Evolutionary conservation across 2,888 invertebrate species (phyloP).

Genomic region (Sphaerophoria taeniata): DNA sequence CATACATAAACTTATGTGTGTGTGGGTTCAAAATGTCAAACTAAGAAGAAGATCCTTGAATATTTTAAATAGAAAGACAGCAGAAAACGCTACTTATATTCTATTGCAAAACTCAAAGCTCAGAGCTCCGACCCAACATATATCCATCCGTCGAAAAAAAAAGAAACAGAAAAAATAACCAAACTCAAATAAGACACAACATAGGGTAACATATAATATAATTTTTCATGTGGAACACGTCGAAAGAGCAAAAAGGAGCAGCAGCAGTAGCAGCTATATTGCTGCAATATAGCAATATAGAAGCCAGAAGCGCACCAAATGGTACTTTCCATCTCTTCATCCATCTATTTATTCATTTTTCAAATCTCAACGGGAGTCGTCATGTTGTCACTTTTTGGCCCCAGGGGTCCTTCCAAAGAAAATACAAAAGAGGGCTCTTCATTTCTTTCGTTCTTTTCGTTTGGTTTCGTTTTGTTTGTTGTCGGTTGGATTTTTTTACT

Average conservation of each 20-base stretch:
- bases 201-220: constrained; percentile 18
- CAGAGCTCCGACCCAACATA: not conserved
- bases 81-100: constrained; percentile 39
- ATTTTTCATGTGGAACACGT: constrained; percentile 55
- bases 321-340: constrained; percentile 62
- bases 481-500: not conserved
- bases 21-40: constrained; percentile 42
- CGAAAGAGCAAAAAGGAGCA: constrained; percentile 40
- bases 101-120: constrained; percentile 15
- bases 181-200: constrained; percentile 17
- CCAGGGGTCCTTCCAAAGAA: constrained; percentile 53
- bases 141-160: not conserved
- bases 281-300: not conserved
- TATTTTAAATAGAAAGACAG: constrained; percentile 42
- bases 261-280: not conserved
- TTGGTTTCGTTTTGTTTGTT: not conserved
- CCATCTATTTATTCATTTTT: constrained; percentile 66
- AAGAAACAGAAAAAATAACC: not conserved
- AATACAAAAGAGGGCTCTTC: constrained; percentile 45
- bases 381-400: constrained; percentile 62
- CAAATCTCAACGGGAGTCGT: constrained; percentile 64
- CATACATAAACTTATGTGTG: not conserved
- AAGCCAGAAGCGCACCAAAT: constrained; percentile 55
- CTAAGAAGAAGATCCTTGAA: constrained; percentile 43
- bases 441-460: constrained; percentile 33